Evolutionary conservation across 1,140 invertebrate species (phyloP).

Genomic region (Trichonephila clavata): DNA sequence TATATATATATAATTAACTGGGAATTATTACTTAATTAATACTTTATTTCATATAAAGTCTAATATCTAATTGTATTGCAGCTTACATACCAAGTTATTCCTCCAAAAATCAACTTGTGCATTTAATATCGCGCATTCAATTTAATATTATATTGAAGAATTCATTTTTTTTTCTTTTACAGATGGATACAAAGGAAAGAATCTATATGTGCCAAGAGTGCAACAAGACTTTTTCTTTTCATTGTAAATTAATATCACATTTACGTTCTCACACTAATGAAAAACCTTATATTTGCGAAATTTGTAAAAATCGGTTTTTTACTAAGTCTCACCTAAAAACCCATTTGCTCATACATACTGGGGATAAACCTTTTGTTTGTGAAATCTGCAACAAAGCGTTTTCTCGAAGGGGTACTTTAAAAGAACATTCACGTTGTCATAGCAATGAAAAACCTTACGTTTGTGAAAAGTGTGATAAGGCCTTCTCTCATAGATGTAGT

Average conservation of each 20-base stretch:
- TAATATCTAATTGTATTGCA: no score
- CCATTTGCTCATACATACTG: not conserved
- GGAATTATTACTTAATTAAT: no score
- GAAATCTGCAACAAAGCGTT: not conserved
- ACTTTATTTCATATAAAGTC: no score
- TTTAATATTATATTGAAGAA: no score
- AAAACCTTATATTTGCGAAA: not conserved
- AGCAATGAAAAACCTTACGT: not conserved
- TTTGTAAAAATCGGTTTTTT: no score
- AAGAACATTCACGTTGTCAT: not conserved
- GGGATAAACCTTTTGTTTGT: not conserved
- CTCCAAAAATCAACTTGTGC: no score
- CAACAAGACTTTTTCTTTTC: not conserved
- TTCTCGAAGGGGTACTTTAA: not conserved
- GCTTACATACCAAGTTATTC: no score
- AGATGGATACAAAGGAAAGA: not conserved
- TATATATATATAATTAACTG: no score
- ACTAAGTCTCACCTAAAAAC: not conserved
- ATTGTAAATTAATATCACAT: not conserved
- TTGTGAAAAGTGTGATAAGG: not conserved
- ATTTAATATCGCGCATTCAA: no score
- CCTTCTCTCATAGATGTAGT: not conserved
- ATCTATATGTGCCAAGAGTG: not conserved
- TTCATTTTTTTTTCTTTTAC: no score
- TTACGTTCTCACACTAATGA: not conserved